These are phyloP conservation scores for Abrostola triplasia DNA, from an alignment of 2,888 invertebrate genomes.

Conservation along the genomic window DNA sequence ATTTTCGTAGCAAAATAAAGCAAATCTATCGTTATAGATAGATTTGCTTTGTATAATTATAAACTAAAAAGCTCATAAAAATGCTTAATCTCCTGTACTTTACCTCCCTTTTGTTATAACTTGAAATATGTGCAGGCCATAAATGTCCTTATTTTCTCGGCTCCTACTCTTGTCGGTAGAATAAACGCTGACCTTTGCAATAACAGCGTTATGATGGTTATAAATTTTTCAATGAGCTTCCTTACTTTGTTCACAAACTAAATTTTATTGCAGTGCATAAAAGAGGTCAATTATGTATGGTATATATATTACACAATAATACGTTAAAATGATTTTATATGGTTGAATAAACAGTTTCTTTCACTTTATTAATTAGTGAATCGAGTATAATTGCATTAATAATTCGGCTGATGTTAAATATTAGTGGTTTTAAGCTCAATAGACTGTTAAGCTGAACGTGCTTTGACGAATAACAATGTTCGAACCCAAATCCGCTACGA, in stretches of 20 bases:
- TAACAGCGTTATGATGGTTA: conserved; percentile 63
- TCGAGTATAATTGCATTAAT: neutral
- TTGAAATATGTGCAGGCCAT: neutral
- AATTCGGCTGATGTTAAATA: neutral
- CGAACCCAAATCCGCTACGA: conserved; percentile 8
- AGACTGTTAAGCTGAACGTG: neutral
- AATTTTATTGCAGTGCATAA: conserved; percentile 20
- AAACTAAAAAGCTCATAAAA: too few species aligned
- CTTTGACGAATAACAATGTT: neutral
- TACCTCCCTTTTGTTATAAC: conserved; percentile 6
- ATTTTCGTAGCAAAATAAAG: too few species aligned
- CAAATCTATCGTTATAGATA: too few species aligned
- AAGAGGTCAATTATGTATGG: neutral
- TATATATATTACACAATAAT: too few species aligned
- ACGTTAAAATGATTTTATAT: too few species aligned
- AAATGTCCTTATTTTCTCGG: conserved; percentile 19
- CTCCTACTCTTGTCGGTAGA: conserved; percentile 6
- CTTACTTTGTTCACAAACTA: conserved; percentile 55
- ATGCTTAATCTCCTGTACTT: neutral
- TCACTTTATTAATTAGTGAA: too few species aligned
- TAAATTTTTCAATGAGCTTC: conserved; percentile 60
- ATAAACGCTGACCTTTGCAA: conserved; percentile 44
- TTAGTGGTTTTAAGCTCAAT: neutral
- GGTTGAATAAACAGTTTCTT: too few species aligned
- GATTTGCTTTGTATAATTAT: too few species aligned